Evolutionary conservation across 2,113 vertebrate genomes (phyloP), one percentile per base, ranked within the genome.

Genomic region (Leptobrachium leishanense): DNA sequence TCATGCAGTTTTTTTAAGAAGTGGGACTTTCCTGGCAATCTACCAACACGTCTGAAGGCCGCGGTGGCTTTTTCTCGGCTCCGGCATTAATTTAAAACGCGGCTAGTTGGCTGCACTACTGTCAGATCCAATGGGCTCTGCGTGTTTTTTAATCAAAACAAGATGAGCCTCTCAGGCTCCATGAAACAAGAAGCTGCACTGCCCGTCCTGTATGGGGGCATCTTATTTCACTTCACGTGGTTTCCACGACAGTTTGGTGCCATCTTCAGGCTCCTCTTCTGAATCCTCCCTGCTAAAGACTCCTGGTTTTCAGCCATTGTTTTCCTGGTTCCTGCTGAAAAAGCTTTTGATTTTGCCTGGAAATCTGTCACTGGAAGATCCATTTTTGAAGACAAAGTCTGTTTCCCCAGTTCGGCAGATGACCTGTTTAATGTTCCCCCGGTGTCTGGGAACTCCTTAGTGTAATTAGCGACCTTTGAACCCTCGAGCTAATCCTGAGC

Each of bases 391-490:
- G 90, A 92, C 91, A 90, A 89, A 91, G 87, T 91, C 91, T 92
- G 89, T 90, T 94, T 92, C 91, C 91, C 87, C 72, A 81, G 31
- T 94, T 94, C 93, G 89, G 88, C 93, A 93, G 92, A 89, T 94
- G 92, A 94, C 92, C 92, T 92, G 92, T 93, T 94, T 92, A 93
- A 93, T 93, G 93, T 93, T 91, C 94, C 93, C 91, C 87, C 91
- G 91, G 88, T 90, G 91, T 92, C 93, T 94, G 92, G 92, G 93
- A 94, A 94, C 92, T 93, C 93, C 92, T 94, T 94, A 90, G 90
- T 92, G 92, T 93, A 93, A 94, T 91, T 92, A 93, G 90, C 83
- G 91, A 94, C 93, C 94, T 94, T 93, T 94, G 92, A 92, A 94
- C 94, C 88, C 91, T 83, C 82, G 87, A 88, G 90, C 91, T 94